phyloP scores from a whole-genome alignment of 2,113 vertebrate species.

The Otus sunia region DNA sequence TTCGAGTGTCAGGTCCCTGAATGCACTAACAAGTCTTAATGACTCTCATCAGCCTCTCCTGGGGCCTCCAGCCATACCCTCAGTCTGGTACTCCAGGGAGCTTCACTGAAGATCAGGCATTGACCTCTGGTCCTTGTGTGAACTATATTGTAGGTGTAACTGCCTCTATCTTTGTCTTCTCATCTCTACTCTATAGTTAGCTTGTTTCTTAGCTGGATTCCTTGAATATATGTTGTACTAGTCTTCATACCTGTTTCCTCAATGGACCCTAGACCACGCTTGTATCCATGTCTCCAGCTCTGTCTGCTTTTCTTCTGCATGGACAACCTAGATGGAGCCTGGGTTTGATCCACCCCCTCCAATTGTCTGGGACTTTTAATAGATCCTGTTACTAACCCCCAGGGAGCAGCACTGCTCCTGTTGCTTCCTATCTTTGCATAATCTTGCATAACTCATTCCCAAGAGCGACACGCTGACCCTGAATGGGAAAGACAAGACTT shows the following conservation, averaged over 20 bases:
- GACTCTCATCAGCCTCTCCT: neutral
- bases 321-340: neutral
- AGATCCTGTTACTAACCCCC: neutral
- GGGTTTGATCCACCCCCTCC: neutral
- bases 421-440: neutral
- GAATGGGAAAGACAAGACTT: neutral
- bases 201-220: neutral
- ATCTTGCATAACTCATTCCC: neutral
- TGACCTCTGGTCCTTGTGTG: neutral
- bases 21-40: neutral
- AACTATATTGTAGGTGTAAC: neutral
- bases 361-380: neutral
- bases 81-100: no score
- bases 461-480: neutral
- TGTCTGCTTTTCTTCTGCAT: neutral
- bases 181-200: neutral
- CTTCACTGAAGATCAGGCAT: neutral
- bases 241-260: neutral
- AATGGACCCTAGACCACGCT: neutral
- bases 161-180: neutral
- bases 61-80: neutral
- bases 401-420: neutral
- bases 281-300: neutral
- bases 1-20: neutral
- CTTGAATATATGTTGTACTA: neutral